Evolutionary conservation across 2,113 vertebrate species (phyloP), one percentile per base, ranked within the genome.

Genomic region (Melozone crissalis): DNA sequence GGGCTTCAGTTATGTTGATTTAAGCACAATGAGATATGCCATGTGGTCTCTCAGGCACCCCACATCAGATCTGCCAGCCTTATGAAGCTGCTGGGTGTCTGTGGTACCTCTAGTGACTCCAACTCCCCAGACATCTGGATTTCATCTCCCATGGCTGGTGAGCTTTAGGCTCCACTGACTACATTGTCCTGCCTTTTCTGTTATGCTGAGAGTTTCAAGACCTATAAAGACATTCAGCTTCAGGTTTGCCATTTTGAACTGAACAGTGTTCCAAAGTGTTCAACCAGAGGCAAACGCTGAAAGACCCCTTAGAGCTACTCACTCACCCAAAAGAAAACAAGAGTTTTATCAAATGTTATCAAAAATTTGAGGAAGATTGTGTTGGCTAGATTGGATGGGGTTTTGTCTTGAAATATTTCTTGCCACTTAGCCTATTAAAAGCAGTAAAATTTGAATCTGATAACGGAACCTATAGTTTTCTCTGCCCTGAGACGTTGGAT

Each of bases 1-100:
- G 43, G 27, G 27, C 35, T 37, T 85, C 39, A 27, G 20, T 35
- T 46, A 7, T 5, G 7, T 19, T 62, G 16, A 13, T 91, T 78
- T 37, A 71, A 72, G 43, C 17, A 43, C 51, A 47, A 1, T 11
- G 21, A n/a, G 23, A 18, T 75, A 35, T 8, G 22, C 31, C 22
- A 19, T 0, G 0, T 39, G 37, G 27, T 41, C 21, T 33, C 15
- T 66, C 33, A 6, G 16, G 44, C 6, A 17, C 43, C n/a, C 26
- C 78, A 63, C 1, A 0, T 43, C 18, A 71, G 52, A 46, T 22
- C 43, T 80, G 47, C 19, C 71, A 88, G 63, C 15, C 21, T 55
- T 46, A 26, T 13, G 52, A 35, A 72, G 47, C 39, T 81, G 57
- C 30, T 51, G 43, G 30, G 19, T 41, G 5, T 46, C 44, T 22